Evolutionary conservation across 2,113 vertebrate genomes (phyloP), one percentile per base, ranked within the genome.

Genomic region (Sylvilagus bachmani): DNA sequence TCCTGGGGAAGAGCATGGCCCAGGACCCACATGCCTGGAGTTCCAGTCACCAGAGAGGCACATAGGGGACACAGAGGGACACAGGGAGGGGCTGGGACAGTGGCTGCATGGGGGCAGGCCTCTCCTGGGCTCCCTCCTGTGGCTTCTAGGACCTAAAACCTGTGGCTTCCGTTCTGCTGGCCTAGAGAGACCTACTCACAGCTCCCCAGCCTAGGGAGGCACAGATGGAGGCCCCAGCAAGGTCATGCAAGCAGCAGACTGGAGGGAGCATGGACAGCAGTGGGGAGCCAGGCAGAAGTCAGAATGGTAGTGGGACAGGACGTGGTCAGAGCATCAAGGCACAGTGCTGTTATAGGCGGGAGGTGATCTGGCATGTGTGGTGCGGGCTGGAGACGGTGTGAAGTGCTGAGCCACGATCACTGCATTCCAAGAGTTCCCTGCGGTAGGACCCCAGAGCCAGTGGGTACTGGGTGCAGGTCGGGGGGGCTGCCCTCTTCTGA

Each of bases 51-150:
- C 27, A 4, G 3, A 36, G n/a, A 67, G 27, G 25, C 1, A 0
- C 25, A 13, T 4, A 1, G 51, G 21, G 9, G 11, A 1, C 0
- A 6, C 1, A 6, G 44, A 6, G 1, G 1, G 2, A 31, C 24
- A 7, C 16, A 0, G 6, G 25, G 22, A 38, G 16, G 33, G 16
- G 16, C 44, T 29, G 74, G 51, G 21, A 17, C 49, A 1, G 5
- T 3, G 6, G 82, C 51, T 10, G 2, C 44, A 29, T 17, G 19
- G 61, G 10, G 11, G 61, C 22, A 71, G 29, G 14, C 29, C 33
- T 29, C 44, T 21, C 25, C 2, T 14, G 6, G 74, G 17, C 58
- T 29, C n/a, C 71, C 1, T n/a, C 17, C 33, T n/a, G 22, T 11
- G 13, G 5, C 64, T 64, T 25, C n/a, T 24, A 6, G 16, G 21